phyloP scores from a whole-genome alignment of 2,797 vertebrate species.

The Chiloscyllium punctatum region DNA sequence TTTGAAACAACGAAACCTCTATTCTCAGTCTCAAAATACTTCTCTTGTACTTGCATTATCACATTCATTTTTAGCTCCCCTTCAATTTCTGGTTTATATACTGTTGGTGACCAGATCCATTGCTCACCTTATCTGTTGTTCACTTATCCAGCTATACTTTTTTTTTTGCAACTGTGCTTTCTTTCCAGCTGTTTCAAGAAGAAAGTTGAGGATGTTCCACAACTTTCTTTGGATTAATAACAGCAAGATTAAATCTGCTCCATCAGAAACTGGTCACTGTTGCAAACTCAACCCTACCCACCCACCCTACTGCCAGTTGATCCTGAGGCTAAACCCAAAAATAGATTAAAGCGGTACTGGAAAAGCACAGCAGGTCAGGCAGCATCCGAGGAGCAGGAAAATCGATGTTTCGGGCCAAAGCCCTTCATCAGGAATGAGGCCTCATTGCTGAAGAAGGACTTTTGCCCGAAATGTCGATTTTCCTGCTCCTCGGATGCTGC shows the following conservation, averaged over 20 bases:
- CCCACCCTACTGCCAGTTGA: not conserved
- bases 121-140: not conserved
- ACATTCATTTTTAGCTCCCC: not conserved
- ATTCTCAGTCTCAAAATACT: not conserved
- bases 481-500: too few relatives aligned
- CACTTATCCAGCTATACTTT: not conserved
- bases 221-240: not conserved
- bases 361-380: too few relatives aligned
- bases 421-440: too few relatives aligned
- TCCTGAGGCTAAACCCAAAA: not conserved
- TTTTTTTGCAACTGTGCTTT: not conserved
- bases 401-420: too few relatives aligned
- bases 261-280: not conserved
- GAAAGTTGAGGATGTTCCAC: not conserved
- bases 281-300: not conserved
- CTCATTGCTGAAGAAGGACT: too few relatives aligned
- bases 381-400: too few relatives aligned
- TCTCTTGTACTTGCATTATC: not conserved
- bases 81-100: not conserved
- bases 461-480: too few relatives aligned
- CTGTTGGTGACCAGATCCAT: not conserved
- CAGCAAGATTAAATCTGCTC: not conserved
- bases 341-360: not conserved
- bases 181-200: not conserved
- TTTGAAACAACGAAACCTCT: not conserved